Evolutionary conservation across 2,113 vertebrate genomes (phyloP).

Genomic region (Lepus europaeus): DNA sequence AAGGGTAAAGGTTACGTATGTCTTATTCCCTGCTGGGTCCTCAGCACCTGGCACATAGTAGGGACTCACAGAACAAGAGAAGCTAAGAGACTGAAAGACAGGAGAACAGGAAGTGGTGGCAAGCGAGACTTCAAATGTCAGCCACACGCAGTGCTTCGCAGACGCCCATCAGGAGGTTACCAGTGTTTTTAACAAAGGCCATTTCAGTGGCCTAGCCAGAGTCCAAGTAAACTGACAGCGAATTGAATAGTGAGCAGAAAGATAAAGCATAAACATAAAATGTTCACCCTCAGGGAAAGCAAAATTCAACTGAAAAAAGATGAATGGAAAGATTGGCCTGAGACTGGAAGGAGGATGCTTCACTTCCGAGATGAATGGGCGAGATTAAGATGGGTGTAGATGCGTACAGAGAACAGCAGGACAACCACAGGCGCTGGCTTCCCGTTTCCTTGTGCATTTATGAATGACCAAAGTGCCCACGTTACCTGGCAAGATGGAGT

Average conservation of each 20-base stretch:
- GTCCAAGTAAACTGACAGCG: not conserved
- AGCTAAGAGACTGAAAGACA: not conserved
- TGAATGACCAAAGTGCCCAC: not conserved
- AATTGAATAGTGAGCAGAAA: not conserved
- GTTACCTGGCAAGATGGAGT: slow-evolving; percentile 97
- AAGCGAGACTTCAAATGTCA: not conserved
- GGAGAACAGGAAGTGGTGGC: not conserved
- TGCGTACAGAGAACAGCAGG: not conserved
- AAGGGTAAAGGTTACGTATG: not conserved
- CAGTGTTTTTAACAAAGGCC: not conserved
- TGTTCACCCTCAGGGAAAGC: not conserved
- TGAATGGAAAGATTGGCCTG: not conserved
- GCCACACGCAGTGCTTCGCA: not conserved
- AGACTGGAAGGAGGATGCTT: not conserved
- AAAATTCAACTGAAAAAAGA: slow-evolving; percentile 1
- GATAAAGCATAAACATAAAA: not conserved
- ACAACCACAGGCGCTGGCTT: not conserved
- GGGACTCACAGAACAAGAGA: not conserved
- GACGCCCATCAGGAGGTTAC: not conserved
- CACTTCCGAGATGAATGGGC: not conserved
- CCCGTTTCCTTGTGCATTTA: not conserved
- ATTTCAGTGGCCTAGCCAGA: not conserved
- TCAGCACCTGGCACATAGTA: not conserved
- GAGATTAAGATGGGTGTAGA: not conserved
- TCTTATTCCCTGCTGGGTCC: not conserved